Evolutionary conservation across 2,113 vertebrate species (phyloP).

Genomic region (Macrotis lagotis): DNA sequence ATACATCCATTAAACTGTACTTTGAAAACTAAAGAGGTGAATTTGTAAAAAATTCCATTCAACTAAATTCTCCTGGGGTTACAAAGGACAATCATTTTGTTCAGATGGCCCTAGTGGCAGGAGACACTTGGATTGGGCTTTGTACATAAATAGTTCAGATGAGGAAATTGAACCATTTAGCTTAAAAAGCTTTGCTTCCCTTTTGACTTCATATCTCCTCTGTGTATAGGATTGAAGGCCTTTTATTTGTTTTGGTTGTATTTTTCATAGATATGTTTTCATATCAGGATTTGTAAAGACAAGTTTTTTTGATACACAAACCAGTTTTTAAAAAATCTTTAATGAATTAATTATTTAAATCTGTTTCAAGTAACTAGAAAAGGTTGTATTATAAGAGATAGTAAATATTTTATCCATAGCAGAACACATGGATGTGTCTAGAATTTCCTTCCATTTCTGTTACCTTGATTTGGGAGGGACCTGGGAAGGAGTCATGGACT

Average conservation of each 20-base stretch:
- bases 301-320: conserved; percentile 50
- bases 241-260: conserved; percentile 26
- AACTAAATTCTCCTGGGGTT: conserved; percentile 9
- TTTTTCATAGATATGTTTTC: conserved; percentile 13
- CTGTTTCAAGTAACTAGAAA: not conserved
- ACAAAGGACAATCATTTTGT: conserved; percentile 21
- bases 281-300: conserved; percentile 38
- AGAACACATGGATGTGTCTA: not conserved
- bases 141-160: not conserved
- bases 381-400: not conserved
- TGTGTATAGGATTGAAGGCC: not conserved
- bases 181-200: conserved; percentile 34
- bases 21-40: conserved; percentile 27
- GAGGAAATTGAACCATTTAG: conserved; percentile 8
- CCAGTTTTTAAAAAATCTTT: conserved; percentile 21
- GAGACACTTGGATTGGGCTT: not conserved
- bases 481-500: conserved; percentile 42
- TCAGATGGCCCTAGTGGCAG: conserved; percentile 17
- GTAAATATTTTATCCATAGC: not conserved
- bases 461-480: not conserved
- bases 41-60: conserved; percentile 40
- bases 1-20: conserved; percentile 7
- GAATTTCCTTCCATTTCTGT: not conserved
- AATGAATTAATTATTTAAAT: not conserved
- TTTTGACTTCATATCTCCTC: not conserved